phyloP scores from a whole-genome alignment of 2,797 vertebrate genomes.

The Melanotaenia boesemani region DNA sequence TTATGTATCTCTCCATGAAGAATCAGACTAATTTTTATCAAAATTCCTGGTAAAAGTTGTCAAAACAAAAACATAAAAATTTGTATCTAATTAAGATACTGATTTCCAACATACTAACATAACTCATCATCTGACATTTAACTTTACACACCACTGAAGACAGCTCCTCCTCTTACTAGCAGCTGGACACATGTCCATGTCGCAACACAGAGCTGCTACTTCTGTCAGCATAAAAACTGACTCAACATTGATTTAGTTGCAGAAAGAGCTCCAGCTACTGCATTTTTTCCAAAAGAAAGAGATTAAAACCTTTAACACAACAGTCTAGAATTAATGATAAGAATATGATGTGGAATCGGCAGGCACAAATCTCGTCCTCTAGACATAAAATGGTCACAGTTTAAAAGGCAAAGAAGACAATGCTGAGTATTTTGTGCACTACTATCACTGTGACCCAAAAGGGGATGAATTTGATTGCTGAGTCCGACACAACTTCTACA shows the following conservation, averaged over 20 bases:
- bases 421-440: not conserved
- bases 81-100: not conserved
- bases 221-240: not conserved
- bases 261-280: too few relatives aligned
- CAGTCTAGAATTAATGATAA: not conserved
- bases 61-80: not conserved
- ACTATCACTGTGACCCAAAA: not conserved
- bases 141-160: not conserved
- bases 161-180: too few relatives aligned
- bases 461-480: too few relatives aligned
- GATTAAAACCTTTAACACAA: not conserved
- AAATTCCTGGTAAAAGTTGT: not conserved
- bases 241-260: not conserved
- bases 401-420: not conserved
- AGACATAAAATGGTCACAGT: not conserved
- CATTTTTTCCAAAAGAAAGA: too few relatives aligned
- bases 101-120: not conserved
- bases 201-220: not conserved
- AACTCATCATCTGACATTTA: not conserved
- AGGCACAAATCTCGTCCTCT: not conserved
- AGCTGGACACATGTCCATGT: not conserved
- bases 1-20: not conserved
- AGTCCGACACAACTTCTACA: not conserved
- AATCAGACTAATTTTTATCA: not conserved
- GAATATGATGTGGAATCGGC: not conserved